Evolutionary conservation across 2,797 vertebrate species (phyloP).

Genomic region (Tympanoctomys barrerae): DNA sequence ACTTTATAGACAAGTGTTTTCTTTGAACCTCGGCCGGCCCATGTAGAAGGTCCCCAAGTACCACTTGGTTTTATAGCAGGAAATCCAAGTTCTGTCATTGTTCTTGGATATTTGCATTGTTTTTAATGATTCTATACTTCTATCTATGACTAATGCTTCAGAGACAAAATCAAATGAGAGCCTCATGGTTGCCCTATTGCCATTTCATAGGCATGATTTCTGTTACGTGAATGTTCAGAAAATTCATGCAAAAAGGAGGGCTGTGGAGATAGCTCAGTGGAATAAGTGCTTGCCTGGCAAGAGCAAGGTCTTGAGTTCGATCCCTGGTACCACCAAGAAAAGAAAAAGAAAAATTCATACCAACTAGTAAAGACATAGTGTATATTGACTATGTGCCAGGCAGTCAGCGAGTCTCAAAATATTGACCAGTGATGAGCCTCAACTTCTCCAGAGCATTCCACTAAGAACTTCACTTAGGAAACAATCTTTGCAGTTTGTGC

Average conservation of each 20-base stretch:
- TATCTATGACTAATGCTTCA: neutral
- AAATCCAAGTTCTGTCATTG: neutral
- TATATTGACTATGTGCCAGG: neutral
- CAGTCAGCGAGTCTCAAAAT: neutral
- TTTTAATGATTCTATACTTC: neutral
- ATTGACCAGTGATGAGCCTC: neutral
- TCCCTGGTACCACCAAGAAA: too few species aligned
- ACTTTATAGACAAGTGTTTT: neutral
- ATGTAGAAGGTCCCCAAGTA: neutral
- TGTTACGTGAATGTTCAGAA: fast-evolving
- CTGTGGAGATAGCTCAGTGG: too few species aligned
- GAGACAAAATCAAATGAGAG: neutral
- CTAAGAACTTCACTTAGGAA: neutral
- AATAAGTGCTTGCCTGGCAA: too few species aligned
- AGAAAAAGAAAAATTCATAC: neutral
- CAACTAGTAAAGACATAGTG: neutral
- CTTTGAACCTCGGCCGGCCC: neutral
- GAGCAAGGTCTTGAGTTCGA: too few species aligned
- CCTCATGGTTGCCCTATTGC: neutral
- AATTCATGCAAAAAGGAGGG: too few species aligned
- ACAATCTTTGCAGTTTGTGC: neutral
- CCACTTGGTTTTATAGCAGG: neutral
- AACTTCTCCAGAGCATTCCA: neutral
- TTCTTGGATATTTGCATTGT: neutral
- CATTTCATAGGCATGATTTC: neutral